Conservation (phyloP, 2,113 vertebrate genomes). For the Thinocorus orbignyianus region DNA sequence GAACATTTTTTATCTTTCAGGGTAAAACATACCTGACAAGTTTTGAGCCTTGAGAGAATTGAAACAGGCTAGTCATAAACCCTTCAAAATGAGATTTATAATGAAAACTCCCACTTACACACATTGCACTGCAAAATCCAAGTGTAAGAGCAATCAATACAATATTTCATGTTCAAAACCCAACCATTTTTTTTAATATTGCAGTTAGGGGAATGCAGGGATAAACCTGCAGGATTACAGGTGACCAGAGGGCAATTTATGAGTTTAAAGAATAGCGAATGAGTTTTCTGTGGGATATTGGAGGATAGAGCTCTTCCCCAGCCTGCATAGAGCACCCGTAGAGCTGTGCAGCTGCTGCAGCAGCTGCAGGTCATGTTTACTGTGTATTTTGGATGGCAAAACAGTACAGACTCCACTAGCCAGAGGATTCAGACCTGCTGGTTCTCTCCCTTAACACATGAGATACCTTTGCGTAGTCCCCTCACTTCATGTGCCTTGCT, state of each 20-base stretch:
- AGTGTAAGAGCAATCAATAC: neutral
- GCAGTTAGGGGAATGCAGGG: neutral
- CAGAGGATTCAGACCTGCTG: neutral
- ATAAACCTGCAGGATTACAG: neutral
- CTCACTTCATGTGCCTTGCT: neutral
- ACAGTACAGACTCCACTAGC: neutral
- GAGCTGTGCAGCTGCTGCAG: neutral
- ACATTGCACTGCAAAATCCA: neutral
- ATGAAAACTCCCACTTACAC: conserved; percentile 41
- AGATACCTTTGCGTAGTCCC: neutral
- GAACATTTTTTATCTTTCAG: neutral
- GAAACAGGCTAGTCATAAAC: conserved; percentile 31
- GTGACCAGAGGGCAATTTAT: neutral
- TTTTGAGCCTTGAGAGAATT: conserved; percentile 37
- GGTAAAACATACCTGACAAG: neutral
- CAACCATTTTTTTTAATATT: neutral
- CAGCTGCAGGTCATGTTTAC: fast-evolving
- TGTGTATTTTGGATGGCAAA: neutral
- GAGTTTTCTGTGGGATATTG: neutral
- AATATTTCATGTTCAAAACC: conserved; percentile 1
- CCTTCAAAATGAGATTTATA: conserved; percentile 50
- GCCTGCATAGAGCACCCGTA: neutral
- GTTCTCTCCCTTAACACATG: neutral
- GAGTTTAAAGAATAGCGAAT: neutral
- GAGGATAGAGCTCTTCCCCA: neutral